phyloP scores from a whole-genome alignment of 2,888 invertebrate species.

The Deroplatys truncata region DNA sequence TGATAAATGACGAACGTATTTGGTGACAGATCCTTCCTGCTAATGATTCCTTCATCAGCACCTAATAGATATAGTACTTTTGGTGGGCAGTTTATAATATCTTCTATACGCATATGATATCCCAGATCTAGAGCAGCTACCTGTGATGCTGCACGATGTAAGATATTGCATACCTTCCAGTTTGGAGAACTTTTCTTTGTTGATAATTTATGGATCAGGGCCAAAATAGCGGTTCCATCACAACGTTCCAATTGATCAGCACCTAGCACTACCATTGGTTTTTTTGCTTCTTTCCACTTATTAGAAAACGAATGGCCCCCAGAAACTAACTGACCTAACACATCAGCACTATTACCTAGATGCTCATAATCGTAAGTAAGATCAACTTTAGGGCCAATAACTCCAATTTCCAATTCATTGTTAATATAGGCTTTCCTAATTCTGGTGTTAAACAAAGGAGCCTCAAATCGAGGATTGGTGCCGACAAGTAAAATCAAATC shows the following conservation, averaged over 20 bases:
- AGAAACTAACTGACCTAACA: constrained; percentile 68
- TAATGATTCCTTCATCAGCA: constrained; percentile 81
- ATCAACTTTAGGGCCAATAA: constrained; percentile 88
- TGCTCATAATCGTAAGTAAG: constrained; percentile 90
- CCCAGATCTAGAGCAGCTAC: constrained; percentile 96
- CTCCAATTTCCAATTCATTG: constrained; percentile 78
- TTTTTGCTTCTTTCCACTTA: constrained; percentile 70
- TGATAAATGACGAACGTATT: constrained; percentile 87
- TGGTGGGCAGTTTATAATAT: constrained; percentile 60
- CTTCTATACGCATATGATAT: constrained; percentile 70
- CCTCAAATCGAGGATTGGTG: constrained; percentile 95
- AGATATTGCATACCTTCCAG: constrained; percentile 85
- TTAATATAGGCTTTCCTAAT: constrained; percentile 94
- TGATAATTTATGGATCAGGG: constrained; percentile 51
- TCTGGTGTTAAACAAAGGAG: constrained; percentile 91
- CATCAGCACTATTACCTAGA: constrained; percentile 73
- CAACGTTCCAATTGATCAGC: constrained; percentile 73
- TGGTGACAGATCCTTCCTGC: constrained; percentile 70
- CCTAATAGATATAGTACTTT: constrained; percentile 86
- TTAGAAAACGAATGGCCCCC: constrained; percentile 67
- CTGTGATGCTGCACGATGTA: constrained; percentile 89
- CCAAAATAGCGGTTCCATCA: constrained; percentile 74
- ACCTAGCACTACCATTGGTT: constrained; percentile 88
- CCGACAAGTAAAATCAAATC: constrained; percentile 91
- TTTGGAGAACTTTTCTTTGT: constrained; percentile 34